Conservation (phyloP, 1,140 invertebrate species). For the Apis florea region DNA sequence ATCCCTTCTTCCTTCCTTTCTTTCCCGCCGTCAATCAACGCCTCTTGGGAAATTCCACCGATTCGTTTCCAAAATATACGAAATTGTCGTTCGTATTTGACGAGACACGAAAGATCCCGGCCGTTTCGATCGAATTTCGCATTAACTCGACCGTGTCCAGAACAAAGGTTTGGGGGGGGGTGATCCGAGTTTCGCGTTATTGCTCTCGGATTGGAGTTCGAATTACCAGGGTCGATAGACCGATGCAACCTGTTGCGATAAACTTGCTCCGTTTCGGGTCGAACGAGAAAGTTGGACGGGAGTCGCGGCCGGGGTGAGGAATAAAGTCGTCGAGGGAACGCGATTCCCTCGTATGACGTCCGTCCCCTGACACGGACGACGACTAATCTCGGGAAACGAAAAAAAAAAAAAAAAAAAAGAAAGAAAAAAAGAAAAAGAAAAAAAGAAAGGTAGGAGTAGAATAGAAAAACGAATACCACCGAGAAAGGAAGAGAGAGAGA, state of each 20-base stretch:
- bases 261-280: slow-evolving; percentile 46
- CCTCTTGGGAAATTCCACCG: background rate
- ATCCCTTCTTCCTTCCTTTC: slow-evolving; percentile 4
- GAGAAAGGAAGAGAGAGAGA: no score
- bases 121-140: no score
- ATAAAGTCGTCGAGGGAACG: slow-evolving; percentile 30
- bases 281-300: background rate
- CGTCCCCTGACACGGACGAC: no score
- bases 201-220: slow-evolving; percentile 26
- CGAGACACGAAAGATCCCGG: no score
- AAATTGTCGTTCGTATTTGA: no score
- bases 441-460: no score
- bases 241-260: slow-evolving; percentile 73
- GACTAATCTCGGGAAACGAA: no score
- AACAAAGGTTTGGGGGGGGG: background rate
- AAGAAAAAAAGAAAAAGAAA: no score
- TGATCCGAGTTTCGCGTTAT: slow-evolving; percentile 18
- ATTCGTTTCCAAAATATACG: background rate
- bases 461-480: no score
- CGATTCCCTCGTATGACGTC: slow-evolving; percentile 20
- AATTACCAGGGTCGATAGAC: slow-evolving; percentile 51
- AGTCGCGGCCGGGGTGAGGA: background rate
- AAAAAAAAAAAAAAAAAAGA: background rate
- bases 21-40: no score
- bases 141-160: background rate